Conservation (phyloP, 2,797 vertebrate genomes). For the Lagocephalus sceleratus region DNA sequence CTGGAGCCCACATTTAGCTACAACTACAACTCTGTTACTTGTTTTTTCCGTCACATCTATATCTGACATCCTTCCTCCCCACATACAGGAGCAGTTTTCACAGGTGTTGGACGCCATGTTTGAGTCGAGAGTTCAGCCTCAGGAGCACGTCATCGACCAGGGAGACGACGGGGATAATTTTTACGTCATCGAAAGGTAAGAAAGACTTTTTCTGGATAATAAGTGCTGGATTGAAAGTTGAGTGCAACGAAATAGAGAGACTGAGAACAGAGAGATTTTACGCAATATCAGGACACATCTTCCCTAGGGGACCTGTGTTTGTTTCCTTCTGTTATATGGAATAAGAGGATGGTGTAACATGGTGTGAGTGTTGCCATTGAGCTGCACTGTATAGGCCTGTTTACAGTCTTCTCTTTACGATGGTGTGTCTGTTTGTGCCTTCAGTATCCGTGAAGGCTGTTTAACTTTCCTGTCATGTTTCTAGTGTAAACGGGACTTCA, state of each 20-base stretch:
- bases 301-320: no score
- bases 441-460: not conserved
- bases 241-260: no score
- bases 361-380: not conserved
- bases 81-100: conserved; percentile 91
- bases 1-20: conserved; percentile 2
- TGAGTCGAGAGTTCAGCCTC: conserved; percentile 86
- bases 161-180: conserved; percentile 98
- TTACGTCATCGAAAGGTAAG: conserved; percentile 92
- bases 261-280: no score
- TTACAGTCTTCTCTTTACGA: conserved; percentile 4
- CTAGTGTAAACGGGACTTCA: conserved; percentile 13
- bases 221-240: no score
- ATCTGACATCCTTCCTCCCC: conserved; percentile 6
- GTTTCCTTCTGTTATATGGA: no score
- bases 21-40: not conserved
- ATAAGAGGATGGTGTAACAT: no score
- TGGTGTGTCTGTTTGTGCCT: conserved; percentile 3
- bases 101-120: conserved; percentile 98
- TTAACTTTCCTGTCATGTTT: conserved; percentile 19
- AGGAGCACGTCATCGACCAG: conserved; percentile 96
- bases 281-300: no score
- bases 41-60: conserved; percentile 1
- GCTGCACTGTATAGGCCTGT: conserved; percentile 5
- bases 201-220: accelerated